Evolutionary conservation across 2,888 invertebrate species (phyloP), one percentile per base, ranked within the genome.

Genomic region (Lithosia quadra): DNA sequence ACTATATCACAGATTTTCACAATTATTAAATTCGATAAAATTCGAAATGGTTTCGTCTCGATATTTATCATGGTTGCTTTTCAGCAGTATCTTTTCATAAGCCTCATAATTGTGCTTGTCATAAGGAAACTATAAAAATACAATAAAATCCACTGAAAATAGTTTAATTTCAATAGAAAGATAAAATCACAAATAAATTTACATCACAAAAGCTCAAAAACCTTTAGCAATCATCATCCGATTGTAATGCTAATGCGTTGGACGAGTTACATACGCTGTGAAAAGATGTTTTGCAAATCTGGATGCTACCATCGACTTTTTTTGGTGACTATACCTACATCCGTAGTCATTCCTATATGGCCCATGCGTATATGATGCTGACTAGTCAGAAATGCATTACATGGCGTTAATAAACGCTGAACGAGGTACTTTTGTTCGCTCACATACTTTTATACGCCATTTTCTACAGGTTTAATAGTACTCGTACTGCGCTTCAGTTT

Each of bases 381-480:
- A 79, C 77, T 78, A 77, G 77, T 80, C 71, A 78, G 72, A 71
- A 74, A 78, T 74, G 80, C 80, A 78, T 78, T 79, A 79, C 72
- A 58, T 67, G 66, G 58, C 60, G 78, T 63, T 78, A 78, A 77
- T 78, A 77, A 69, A 62, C 67, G 58, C 69, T 69, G 61, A 78
- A 80, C 74, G 74, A 80, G 67, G 72, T 69, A 66, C 72, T 71
- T 74, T 13, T 58, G 59, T 55, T 22, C 36, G 61, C 59, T 55
- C 68, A 56, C 65, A 71, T 15, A 39, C 33, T 22, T 58, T 13
- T 22, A 59, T 33, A 43, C 24, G 34, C 36, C 56, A 64, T 64
- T 56, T 64, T 57, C 36, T 24, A 36, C 63, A 57, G 56, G 36
- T 34, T 64, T 56, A 3, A 64, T 24, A n/a, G n/a, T n/a, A n/a